Percentiles rank a stretch among this genome's conserved stretches.
Conservation (phyloP, 2,797 vertebrate species). For the Oreortyx pictus region DNA sequence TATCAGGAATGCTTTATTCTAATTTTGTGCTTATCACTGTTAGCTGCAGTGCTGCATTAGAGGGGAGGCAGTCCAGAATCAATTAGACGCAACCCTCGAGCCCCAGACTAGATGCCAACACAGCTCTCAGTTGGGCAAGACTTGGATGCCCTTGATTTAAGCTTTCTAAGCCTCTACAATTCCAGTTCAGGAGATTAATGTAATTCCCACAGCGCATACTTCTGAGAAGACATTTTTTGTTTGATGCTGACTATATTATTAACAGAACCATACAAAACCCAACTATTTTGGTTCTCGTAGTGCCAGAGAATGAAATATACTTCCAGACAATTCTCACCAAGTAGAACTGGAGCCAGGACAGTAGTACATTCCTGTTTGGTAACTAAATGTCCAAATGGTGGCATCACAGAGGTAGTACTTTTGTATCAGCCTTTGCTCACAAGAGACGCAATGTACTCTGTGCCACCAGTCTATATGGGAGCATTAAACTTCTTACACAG, state of each 20-base stretch:
- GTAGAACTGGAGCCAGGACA: not conserved
- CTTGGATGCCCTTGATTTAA: conserved; percentile 76
- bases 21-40: conserved; percentile 1
- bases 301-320: not conserved
- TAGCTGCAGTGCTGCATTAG: not conserved
- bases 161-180: conserved; percentile 64
- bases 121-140: conserved; percentile 57
- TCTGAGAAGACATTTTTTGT: conserved; percentile 38
- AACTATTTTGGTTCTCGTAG: not conserved
- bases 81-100: conserved; percentile 20
- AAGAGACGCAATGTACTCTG: not conserved
- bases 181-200: conserved; percentile 71
- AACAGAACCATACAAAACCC: conserved; percentile 7
- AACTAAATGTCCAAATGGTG: not conserved
- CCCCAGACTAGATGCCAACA: conserved; percentile 46
- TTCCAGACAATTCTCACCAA: not conserved
- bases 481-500: not conserved
- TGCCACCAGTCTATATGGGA: not conserved
- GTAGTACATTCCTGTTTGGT: not conserved
- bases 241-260: conserved; percentile 27
- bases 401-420: not conserved
- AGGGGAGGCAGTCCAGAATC: not conserved
- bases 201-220: conserved; percentile 53
- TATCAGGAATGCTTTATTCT: not conserved
- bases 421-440: not conserved